Percentiles rank a stretch among this genome's conserved stretches.
phyloP scores from a whole-genome alignment of 2,113 vertebrate genomes.

The Pelodiscus sinensis region DNA sequence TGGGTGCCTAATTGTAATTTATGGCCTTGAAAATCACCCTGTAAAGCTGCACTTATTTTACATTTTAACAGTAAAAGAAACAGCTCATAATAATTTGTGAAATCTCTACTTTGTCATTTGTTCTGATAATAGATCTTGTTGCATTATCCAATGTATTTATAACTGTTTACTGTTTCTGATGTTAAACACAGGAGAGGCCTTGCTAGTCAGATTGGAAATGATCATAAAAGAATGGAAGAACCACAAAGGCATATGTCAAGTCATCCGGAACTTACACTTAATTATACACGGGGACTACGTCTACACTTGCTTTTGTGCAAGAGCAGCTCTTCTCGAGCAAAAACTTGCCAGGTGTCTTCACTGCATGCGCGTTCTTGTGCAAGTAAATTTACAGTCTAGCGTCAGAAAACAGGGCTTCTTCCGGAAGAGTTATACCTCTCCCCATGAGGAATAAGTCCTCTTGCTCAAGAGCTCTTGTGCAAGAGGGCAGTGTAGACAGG shows the following conservation, averaged over 20 bases:
- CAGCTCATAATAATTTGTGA: background rate
- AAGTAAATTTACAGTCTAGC: too few species aligned
- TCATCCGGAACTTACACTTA: background rate
- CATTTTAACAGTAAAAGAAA: background rate
- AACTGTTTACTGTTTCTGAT: background rate
- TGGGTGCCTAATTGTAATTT: background rate
- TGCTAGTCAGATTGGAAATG: background rate
- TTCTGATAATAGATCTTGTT: background rate
- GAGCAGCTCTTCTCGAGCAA: too few species aligned
- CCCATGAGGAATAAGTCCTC: too few species aligned
- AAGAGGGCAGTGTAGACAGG: too few species aligned
- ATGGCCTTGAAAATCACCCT: accelerated
- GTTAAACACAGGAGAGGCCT: background rate
- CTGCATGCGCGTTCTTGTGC: too few species aligned
- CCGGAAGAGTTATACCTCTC: too few species aligned
- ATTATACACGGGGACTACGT: background rate
- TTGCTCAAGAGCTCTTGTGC: too few species aligned
- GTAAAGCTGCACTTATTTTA: background rate
- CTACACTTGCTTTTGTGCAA: too few species aligned
- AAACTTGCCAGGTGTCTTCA: too few species aligned
- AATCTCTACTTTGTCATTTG: background rate
- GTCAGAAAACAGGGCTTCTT: too few species aligned
- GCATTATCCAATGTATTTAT: background rate
- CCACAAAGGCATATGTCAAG: background rate
- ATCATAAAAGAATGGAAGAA: background rate